Base-by-base conservation (phyloP, 2,797 vertebrate species). In the Sebastes vulpes region DNA sequence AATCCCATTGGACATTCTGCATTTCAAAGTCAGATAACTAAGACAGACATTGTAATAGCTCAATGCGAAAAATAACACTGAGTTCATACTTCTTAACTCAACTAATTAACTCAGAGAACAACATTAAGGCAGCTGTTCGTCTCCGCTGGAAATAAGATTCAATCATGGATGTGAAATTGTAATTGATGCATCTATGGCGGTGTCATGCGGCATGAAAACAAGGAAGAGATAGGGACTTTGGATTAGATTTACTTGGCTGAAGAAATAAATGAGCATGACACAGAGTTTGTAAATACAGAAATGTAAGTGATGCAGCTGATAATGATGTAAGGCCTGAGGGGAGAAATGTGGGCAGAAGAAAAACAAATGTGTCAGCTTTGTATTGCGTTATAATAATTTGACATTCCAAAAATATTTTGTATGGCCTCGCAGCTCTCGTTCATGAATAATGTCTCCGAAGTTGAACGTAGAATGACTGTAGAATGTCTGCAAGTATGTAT, bases 211-310 rank as follows among this genome's bases (percentile, higher is more conserved):
- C 69, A 71, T 71, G 66, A n/a, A 26, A 74, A 64, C 71, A 58
- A 26, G 46, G 28, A 66, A 67, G 35, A 28, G 46, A 70, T 52
- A 21, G 50, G 54, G 54, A 57, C 75, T 84, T 57, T 1, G 70
- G 80, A 83, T 83, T 74, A 65, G 75, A 81, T 78, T 81, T 63
- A 75, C 79, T 74, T 69, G 10, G 20, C 29, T 35, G 59, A 20
- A 76, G 73, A 79, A 78, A 80, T 65, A 84, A 85, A 84, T 68
- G 68, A 89, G 66, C 63, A 46, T 61, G 74, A 69, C 79, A 77
- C 18, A 68, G 66, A 65, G 61, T 77, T 63, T 79, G 38, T 70
- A 52, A 57, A 76, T 83, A 58, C 56, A 58, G 57, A 69, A 81
- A 85, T 82, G 28, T 57, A 70, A 80, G 18, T 66, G 65, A 79